Percentiles rank a stretch among this genome's conserved stretches.
Conservation (phyloP, 2,797 vertebrate species). For the Megaceryle alcyon region DNA sequence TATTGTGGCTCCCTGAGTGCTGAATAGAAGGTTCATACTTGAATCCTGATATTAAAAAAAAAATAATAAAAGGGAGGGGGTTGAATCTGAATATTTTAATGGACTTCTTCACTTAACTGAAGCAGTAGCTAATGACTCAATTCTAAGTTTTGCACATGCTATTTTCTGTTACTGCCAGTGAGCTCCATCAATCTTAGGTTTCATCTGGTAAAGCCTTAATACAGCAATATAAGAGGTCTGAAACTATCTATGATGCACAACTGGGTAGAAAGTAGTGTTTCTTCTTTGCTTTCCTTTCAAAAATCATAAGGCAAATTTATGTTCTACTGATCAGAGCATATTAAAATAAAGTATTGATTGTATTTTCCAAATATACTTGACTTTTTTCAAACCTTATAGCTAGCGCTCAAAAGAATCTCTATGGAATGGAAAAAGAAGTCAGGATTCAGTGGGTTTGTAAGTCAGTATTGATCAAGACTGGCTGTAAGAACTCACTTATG, state of each 20-base stretch:
- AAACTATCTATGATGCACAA: neutral
- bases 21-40: neutral
- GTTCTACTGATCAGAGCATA: neutral
- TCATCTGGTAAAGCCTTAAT: neutral
- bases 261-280: neutral
- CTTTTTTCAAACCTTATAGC: neutral
- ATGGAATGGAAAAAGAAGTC: neutral
- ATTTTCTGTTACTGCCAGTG: neutral
- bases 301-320: neutral
- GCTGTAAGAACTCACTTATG: neutral
- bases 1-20: neutral
- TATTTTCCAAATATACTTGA: neutral
- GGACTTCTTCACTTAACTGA: neutral
- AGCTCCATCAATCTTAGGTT: neutral
- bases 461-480: neutral
- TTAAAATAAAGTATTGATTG: neutral
- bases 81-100: neutral
- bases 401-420: neutral
- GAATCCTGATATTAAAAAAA: neutral
- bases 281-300: neutral
- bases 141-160: neutral
- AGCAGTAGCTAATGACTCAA: neutral
- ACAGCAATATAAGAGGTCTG: neutral
- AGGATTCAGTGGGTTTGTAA: neutral
- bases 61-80: accelerated